Percentiles rank a stretch among this genome's conserved stretches.
phyloP scores from a whole-genome alignment of 1,140 invertebrate species.

The Eumaeus atala region DNA sequence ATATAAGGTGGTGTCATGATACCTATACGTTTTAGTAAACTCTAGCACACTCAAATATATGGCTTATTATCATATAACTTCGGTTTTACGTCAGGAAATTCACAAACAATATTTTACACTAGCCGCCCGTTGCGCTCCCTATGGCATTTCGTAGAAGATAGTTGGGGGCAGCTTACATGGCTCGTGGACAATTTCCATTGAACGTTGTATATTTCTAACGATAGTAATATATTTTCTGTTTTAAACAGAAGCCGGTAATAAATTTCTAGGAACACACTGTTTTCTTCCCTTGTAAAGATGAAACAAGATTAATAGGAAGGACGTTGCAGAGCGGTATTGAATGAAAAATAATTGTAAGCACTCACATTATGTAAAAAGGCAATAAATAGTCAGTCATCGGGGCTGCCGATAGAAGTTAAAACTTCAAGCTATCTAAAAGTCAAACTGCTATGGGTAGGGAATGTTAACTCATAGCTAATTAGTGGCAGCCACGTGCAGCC shows the following conservation, averaged over 20 bases:
- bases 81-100: slow-evolving; percentile 35
- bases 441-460: too few relatives aligned
- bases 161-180: not conserved
- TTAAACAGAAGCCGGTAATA: slow-evolving; percentile 1
- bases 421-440: too few relatives aligned
- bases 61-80: slow-evolving; percentile 39
- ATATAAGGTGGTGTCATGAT: slow-evolving; percentile 31
- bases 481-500: too few relatives aligned
- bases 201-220: slow-evolving; percentile 10
- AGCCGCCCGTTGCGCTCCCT: slow-evolving; percentile 25
- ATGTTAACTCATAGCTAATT: too few relatives aligned
- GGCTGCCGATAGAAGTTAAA: too few relatives aligned
- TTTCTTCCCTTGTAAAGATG: slow-evolving; percentile 1
- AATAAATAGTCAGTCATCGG: too few relatives aligned
- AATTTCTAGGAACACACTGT: slow-evolving; percentile 4
- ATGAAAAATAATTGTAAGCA: too few relatives aligned
- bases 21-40: slow-evolving; percentile 26
- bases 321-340: not conserved
- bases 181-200: slow-evolving; percentile 8
- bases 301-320: not conserved
- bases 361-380: too few relatives aligned
- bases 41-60: slow-evolving; percentile 24
- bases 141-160: slow-evolving; percentile 10
- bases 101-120: slow-evolving; percentile 32
- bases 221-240: slow-evolving; percentile 2